Evolutionary conservation across 2,888 invertebrate species (phyloP).

Genomic region (Isotomurus palustris): DNA sequence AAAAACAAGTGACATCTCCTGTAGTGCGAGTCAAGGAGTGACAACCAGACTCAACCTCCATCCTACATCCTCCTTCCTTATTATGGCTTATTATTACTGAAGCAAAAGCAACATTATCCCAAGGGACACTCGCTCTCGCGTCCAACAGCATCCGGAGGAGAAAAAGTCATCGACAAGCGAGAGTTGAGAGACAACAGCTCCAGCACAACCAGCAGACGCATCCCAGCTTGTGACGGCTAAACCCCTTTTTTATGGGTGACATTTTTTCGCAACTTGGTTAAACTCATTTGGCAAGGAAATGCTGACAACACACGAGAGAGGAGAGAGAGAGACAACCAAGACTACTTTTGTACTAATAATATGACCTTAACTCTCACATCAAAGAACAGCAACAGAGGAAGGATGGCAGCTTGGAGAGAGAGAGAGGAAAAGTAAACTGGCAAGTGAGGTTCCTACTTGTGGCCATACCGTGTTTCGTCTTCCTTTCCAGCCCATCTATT

Average conservation of each 20-base stretch:
- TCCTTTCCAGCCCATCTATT: constrained; percentile 8
- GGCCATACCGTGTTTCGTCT: neutral
- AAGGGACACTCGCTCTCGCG: too few relatives aligned
- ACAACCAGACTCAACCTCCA: neutral
- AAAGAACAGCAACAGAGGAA: too few relatives aligned
- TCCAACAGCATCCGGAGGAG: too few relatives aligned
- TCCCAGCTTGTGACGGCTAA: constrained; percentile 12
- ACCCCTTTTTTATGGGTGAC: constrained; percentile 37
- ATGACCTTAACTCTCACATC: too few relatives aligned
- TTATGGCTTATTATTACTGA: too few relatives aligned
- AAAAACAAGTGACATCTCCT: constrained; percentile 7
- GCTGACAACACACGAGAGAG: constrained; percentile 39
- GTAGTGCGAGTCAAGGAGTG: neutral
- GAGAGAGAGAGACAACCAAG: too few relatives aligned
- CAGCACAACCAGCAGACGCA: constrained; percentile 24
- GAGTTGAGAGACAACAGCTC: constrained; percentile 27
- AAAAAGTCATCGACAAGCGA: constrained; percentile 1
- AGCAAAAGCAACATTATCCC: too few relatives aligned
- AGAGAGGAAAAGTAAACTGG: neutral
- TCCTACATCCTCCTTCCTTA: neutral
- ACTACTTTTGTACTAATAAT: too few relatives aligned
- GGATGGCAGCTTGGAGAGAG: too few relatives aligned
- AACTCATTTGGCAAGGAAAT: constrained; percentile 40
- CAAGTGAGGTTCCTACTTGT: neutral
- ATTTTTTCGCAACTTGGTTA: constrained; percentile 40